Evolutionary conservation across 2,797 vertebrate species (phyloP), one percentile per base, ranked within the genome.

Genomic region (Tenualosa ilisha): DNA sequence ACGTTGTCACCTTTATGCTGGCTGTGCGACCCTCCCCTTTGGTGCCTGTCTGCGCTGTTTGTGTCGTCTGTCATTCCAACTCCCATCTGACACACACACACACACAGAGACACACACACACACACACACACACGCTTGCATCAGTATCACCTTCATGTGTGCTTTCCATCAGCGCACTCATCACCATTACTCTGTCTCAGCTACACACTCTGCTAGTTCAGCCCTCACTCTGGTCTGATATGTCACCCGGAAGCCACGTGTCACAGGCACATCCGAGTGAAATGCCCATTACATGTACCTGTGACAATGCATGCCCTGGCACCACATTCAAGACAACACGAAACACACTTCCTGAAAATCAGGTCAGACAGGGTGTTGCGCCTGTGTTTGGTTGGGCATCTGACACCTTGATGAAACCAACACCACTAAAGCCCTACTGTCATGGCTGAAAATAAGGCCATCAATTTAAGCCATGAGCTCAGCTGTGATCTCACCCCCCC

Each of bases 1-100:
- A 83, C 46, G 82, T 89, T 88, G 84, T 91, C 87, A 88, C 89
- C 88, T 88, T 88, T 88, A 84, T 85, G 87, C 93, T 94, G 94
- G 90, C 92, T 94, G 88, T 88, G 63, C 88, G 90, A 91, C 91
- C 84, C 82, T 94, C 93, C 92, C 84, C 87, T 12, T 90, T 92
- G 89, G 89, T 68, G 92, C 93, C 92, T 89, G 89, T 87, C 84
- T 86, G 87, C 92, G 89, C 88, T 0, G 3, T 91, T 90, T 90
- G 59, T 91, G 91, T 89, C 6, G 61, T 81, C 89, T 88, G 84
- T 90, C 86, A 81, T 90, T 85, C 82, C 82, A 79, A 72, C 65
- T 85, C 84, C 82, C 84, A 85, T 43, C 87, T n/a, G 3, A 31
- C 65, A 65, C n/a, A 65, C 61, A n/a, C 17, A 61, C 17, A 61